Evolutionary conservation across 2,888 invertebrate genomes (phyloP).

Genomic region (Drosophila paranaensis): DNA sequence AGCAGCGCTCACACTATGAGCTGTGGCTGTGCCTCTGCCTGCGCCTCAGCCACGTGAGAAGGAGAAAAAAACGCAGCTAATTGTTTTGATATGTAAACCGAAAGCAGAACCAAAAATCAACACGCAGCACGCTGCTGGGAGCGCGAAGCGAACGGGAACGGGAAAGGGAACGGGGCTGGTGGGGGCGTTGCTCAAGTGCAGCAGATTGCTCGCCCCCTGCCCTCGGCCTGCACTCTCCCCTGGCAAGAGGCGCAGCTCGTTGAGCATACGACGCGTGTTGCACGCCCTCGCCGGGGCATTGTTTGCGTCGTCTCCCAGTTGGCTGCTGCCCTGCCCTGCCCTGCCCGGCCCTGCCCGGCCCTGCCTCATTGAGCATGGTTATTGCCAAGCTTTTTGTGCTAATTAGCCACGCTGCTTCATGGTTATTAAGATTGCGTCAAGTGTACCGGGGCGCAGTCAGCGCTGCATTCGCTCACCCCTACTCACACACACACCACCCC

Average conservation of each 20-base stretch:
- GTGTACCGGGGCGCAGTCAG: constrained; percentile 68
- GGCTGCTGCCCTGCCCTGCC: constrained; percentile 66
- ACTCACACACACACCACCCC: neutral
- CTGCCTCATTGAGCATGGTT: constrained; percentile 83
- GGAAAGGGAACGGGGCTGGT: too few relatives aligned
- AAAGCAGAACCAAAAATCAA: constrained; percentile 77
- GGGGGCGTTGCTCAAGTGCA: constrained; percentile 51
- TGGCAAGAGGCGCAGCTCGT: constrained; percentile 54
- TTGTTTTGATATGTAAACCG: constrained; percentile 77
- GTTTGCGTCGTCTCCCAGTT: constrained; percentile 58
- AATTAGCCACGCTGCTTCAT: constrained; percentile 84
- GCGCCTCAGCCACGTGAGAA: constrained; percentile 20
- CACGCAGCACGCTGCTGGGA: constrained; percentile 60
- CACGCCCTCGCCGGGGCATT: constrained; percentile 69
- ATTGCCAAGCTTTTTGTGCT: constrained; percentile 84
- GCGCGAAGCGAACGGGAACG: neutral
- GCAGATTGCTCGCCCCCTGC: constrained; percentile 36
- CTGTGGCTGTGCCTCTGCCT: neutral
- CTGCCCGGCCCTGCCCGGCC: constrained; percentile 60
- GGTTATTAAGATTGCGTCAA: constrained; percentile 84
- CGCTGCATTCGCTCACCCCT: constrained; percentile 45
- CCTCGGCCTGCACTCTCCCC: constrained; percentile 3
- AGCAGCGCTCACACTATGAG: neutral
- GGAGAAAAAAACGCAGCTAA: constrained; percentile 54
- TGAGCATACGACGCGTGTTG: constrained; percentile 79